Percentiles rank a stretch among this genome's conserved stretches.
Evolutionary conservation across 2,113 vertebrate species (phyloP).

Genomic region (Himantopus leucocephalus): DNA sequence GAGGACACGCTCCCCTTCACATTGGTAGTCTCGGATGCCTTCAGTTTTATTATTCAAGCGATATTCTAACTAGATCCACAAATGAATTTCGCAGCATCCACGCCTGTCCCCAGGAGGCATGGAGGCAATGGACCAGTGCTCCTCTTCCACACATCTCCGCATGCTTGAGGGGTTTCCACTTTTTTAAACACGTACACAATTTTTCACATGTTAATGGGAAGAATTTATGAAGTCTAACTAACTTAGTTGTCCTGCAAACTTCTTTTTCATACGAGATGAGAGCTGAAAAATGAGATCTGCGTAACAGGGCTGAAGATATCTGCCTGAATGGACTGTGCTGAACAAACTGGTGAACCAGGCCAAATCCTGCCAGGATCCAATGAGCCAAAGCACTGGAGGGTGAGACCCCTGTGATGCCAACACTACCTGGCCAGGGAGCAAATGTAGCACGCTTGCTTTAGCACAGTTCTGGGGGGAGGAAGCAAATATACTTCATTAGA

Average conservation of each 20-base stretch:
- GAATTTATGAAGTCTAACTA: background rate
- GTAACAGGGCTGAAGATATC: background rate
- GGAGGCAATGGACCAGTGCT: background rate
- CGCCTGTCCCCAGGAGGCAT: background rate
- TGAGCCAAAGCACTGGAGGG: background rate
- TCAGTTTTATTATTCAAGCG: background rate
- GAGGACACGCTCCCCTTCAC: background rate
- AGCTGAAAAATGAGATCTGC: background rate
- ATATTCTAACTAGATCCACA: background rate
- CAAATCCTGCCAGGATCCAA: background rate
- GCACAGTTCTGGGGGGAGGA: fast-evolving
- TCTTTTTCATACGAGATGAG: background rate
- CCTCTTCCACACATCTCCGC: background rate
- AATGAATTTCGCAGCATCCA: background rate
- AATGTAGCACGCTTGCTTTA: background rate
- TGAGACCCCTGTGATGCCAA: background rate
- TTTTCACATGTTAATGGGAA: background rate
- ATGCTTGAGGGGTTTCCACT: background rate
- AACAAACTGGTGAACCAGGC: background rate
- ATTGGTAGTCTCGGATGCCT: background rate
- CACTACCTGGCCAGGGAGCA: background rate
- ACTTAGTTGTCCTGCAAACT: background rate
- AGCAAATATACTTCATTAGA: background rate
- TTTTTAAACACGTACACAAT: background rate
- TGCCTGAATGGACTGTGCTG: background rate